Conservation (phyloP, 2,797 vertebrate genomes). For the Melanotaenia pygmaea region DNA sequence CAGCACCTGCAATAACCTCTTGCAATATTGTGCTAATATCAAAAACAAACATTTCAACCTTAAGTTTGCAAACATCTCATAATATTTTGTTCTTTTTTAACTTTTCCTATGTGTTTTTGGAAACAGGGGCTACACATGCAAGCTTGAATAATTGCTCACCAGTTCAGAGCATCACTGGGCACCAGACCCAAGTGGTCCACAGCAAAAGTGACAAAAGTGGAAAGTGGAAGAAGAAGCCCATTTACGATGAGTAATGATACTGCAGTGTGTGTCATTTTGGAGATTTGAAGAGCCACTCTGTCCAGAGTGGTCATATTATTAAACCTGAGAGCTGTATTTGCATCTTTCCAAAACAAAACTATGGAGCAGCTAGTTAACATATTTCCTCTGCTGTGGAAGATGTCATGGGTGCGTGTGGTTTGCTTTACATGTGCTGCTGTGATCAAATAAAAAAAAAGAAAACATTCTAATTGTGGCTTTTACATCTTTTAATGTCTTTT, state of each 20-base stretch:
- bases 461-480: not conserved
- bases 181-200: conserved; percentile 54
- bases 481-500: not conserved
- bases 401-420: conserved; percentile 2
- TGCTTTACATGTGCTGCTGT: conserved; percentile 4
- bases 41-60: not conserved
- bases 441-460: not conserved
- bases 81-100: not conserved
- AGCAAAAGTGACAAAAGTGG: conserved; percentile 54
- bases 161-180: conserved; percentile 46
- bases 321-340: conserved; percentile 52
- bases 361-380: conserved; percentile 30
- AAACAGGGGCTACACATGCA: not conserved
- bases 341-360: conserved; percentile 33
- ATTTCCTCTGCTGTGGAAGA: conserved; percentile 1
- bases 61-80: not conserved
- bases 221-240: conserved; percentile 54
- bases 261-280: conserved; percentile 76
- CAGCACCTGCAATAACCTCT: not conserved
- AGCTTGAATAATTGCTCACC: conserved; percentile 55
- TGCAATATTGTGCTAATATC: not conserved
- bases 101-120: not conserved
- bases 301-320: conserved; percentile 66
- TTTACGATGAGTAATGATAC: conserved; percentile 75
- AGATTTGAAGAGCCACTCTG: conserved; percentile 59